phyloP scores from a whole-genome alignment of 2,888 invertebrate genomes.

The Hoplodrina ambigua region DNA sequence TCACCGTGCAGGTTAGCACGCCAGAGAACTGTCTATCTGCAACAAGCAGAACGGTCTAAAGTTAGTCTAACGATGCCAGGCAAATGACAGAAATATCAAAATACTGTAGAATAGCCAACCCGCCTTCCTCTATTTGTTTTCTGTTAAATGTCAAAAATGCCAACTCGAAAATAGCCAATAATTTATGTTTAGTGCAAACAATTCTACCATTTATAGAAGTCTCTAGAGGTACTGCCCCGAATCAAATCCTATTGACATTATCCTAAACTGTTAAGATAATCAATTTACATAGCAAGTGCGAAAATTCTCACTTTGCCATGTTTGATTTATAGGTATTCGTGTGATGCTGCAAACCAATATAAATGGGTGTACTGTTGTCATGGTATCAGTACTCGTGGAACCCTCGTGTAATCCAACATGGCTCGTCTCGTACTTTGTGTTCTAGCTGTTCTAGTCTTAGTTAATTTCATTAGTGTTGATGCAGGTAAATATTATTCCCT shows the following conservation, averaged over 20 bases:
- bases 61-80: too few species aligned
- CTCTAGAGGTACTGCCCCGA: neutral
- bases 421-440: slow-evolving; percentile 14
- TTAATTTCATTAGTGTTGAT: slow-evolving; percentile 15
- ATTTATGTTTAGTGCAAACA: too few species aligned
- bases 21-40: too few species aligned
- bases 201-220: too few species aligned
- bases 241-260: slow-evolving; percentile 1
- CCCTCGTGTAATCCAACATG: slow-evolving; percentile 17
- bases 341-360: slow-evolving; percentile 16
- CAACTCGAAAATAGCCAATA: too few species aligned
- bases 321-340: neutral
- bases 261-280: neutral
- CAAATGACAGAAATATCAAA: too few species aligned
- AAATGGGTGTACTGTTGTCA: slow-evolving; percentile 26
- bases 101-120: too few species aligned
- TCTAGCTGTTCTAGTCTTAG: slow-evolving; percentile 6
- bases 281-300: slow-evolving; percentile 31
- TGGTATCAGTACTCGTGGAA: slow-evolving; percentile 6
- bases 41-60: too few species aligned
- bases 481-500: slow-evolving; percentile 20
- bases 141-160: too few species aligned
- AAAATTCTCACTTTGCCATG: slow-evolving; percentile 35
- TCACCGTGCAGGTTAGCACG: too few species aligned
- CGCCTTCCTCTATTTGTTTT: too few species aligned